A percentile compares a stretch with the other conserved stretches of the same genome.
phyloP scores from a whole-genome alignment of 2,888 invertebrate species.

The Euplagia quadripunctaria region DNA sequence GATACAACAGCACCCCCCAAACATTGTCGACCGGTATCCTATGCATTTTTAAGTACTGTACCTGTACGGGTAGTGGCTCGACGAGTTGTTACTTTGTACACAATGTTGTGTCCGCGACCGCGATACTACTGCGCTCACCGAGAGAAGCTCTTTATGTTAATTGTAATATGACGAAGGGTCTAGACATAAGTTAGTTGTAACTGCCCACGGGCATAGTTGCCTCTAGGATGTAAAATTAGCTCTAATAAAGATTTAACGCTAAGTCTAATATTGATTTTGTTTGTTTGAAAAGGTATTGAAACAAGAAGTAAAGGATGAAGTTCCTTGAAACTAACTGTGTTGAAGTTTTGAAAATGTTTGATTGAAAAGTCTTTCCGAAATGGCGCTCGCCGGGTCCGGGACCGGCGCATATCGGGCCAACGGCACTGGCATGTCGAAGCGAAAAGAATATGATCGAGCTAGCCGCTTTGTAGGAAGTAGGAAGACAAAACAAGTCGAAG shows the following conservation, averaged over 20 bases:
- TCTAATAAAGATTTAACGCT: constrained; percentile 84
- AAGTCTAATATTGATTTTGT: constrained; percentile 91
- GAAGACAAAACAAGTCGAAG: constrained; percentile 74
- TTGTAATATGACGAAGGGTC: constrained; percentile 67
- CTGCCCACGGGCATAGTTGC: constrained; percentile 71
- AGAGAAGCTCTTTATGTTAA: constrained; percentile 53
- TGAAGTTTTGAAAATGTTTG: constrained; percentile 87
- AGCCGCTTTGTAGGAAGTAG: constrained; percentile 68
- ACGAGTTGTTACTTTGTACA: constrained; percentile 35
- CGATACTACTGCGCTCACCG: constrained; percentile 38
- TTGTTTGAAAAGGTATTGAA: constrained; percentile 94
- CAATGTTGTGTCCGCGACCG: constrained; percentile 27
- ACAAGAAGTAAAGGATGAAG: constrained; percentile 94
- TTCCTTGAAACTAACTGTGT: constrained; percentile 87
- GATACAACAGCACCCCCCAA: constrained; percentile 72
- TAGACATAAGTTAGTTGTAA: constrained; percentile 79
- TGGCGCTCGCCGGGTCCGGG: constrained; percentile 78
- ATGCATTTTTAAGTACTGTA: constrained; percentile 75
- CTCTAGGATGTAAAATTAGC: constrained; percentile 83
- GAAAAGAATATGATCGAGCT: constrained; percentile 84
- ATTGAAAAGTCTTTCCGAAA: constrained; percentile 83
- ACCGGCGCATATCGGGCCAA: constrained; percentile 73
- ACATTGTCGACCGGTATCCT: constrained; percentile 71
- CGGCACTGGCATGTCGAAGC: constrained; percentile 73
- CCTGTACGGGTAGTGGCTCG: constrained; percentile 64